Evolutionary conservation across 1,140 invertebrate genomes (phyloP).

Genomic region (Stenopsyche tienmushanensis): DNA sequence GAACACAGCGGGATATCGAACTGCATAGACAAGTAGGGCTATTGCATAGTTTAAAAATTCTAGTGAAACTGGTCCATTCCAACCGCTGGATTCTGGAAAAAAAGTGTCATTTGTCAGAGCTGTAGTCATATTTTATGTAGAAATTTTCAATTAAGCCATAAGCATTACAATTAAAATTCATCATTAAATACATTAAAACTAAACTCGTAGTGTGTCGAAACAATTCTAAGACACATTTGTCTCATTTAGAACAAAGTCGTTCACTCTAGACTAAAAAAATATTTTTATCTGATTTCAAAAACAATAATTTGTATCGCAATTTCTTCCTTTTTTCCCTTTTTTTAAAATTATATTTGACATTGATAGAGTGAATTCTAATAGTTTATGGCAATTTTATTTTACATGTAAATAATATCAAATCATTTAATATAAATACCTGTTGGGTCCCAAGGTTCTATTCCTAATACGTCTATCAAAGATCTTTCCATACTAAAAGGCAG

Average conservation of each 20-base stretch:
- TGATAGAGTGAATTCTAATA: neutral
- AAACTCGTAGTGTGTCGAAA: too few relatives aligned
- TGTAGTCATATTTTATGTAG: too few relatives aligned
- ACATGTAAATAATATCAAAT: neutral
- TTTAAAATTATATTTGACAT: neutral
- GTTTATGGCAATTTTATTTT: neutral
- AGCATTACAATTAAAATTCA: too few relatives aligned
- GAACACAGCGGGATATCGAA: constrained; percentile 80
- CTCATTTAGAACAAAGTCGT: too few relatives aligned
- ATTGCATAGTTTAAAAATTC: constrained; percentile 79
- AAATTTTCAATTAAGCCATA: too few relatives aligned
- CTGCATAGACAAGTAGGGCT: constrained; percentile 73
- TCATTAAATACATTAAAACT: too few relatives aligned
- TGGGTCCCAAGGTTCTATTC: constrained; percentile 37
- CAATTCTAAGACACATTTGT: too few relatives aligned
- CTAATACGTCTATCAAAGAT: constrained; percentile 33
- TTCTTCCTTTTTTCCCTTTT: too few relatives aligned
- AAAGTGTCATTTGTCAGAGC: neutral
- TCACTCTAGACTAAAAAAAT: too few relatives aligned
- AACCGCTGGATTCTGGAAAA: constrained; percentile 27
- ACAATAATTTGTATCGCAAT: too few relatives aligned
- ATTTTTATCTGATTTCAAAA: too few relatives aligned
- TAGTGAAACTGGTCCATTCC: constrained; percentile 45
- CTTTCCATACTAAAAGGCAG: constrained; percentile 38
- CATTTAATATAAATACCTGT: constrained; percentile 19